Conservation (phyloP, 2,797 vertebrate genomes). For the Chromis chromis region DNA sequence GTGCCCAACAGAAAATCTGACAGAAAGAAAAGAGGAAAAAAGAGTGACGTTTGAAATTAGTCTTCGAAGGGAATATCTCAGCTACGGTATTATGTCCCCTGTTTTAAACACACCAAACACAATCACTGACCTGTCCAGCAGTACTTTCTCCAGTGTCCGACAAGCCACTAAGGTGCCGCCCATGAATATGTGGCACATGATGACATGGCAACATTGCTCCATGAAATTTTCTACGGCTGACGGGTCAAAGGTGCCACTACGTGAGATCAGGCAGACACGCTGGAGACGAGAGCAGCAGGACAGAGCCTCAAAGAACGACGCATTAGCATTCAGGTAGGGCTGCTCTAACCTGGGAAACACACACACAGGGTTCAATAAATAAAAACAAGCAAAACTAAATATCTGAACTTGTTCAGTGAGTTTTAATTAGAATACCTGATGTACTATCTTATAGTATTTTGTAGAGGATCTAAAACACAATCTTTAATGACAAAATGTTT, state of each 20-base stretch:
- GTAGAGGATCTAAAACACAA: neutral
- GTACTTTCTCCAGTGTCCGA: slow-evolving; percentile 90
- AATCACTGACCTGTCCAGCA: slow-evolving; percentile 89
- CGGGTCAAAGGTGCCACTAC: slow-evolving; percentile 92
- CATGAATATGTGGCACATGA: slow-evolving; percentile 96
- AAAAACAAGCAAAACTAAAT: neutral
- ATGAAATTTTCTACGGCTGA: slow-evolving; percentile 90
- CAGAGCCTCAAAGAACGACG: slow-evolving; percentile 93
- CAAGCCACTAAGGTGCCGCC: slow-evolving; percentile 92
- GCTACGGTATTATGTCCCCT: neutral
- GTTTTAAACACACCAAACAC: neutral
- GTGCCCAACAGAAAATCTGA: slow-evolving; percentile 74
- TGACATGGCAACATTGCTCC: slow-evolving; percentile 86
- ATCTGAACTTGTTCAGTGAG: neutral
- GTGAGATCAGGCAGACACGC: slow-evolving; percentile 94
- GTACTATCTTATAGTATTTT: too few species aligned
- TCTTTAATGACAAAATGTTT: neutral
- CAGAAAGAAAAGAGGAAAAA: neutral
- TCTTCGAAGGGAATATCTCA: neutral
- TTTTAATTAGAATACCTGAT: neutral
- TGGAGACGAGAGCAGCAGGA: slow-evolving; percentile 89
- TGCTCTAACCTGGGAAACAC: slow-evolving; percentile 90
- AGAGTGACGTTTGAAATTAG: neutral
- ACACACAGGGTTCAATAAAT: slow-evolving; percentile 7
- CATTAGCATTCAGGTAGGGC: slow-evolving; percentile 91